Conservation (phyloP, 2,888 invertebrate genomes). For the Chydorus sphaericus region DNA sequence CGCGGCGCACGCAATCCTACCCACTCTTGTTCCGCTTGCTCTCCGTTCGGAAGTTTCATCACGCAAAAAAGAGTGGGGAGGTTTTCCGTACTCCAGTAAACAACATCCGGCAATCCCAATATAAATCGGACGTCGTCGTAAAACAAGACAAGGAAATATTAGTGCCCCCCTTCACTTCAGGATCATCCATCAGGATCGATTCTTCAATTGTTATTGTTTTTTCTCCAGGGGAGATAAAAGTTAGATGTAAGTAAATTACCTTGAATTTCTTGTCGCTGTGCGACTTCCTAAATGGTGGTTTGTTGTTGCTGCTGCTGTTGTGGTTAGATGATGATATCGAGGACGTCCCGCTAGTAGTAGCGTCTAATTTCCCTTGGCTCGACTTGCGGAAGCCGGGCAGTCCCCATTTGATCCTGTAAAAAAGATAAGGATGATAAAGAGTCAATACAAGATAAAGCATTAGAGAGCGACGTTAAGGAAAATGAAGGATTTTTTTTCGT, state of each 20-base stretch:
- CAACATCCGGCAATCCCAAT: no score
- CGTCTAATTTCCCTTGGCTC: slow-evolving; percentile 70
- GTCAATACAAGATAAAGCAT: neutral
- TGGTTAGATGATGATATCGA: neutral
- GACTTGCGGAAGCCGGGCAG: slow-evolving; percentile 73
- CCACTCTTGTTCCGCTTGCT: no score
- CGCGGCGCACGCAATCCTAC: no score
- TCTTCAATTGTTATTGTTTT: neutral
- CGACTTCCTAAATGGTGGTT: slow-evolving; percentile 54
- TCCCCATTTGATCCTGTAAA: slow-evolving; percentile 60
- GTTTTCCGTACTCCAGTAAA: no score
- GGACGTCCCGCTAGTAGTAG: slow-evolving; percentile 18
- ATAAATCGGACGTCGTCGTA: no score
- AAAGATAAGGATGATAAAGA: slow-evolving; percentile 22
- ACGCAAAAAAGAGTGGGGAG: neutral
- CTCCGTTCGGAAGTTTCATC: neutral
- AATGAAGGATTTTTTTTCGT: neutral
- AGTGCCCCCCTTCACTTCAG: no score
- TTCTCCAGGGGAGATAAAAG: neutral
- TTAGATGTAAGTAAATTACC: slow-evolving; percentile 42
- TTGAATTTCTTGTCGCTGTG: slow-evolving; percentile 71
- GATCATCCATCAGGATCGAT: no score
- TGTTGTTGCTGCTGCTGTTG: slow-evolving; percentile 26
- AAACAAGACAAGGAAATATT: no score
- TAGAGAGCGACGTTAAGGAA: neutral